These are phyloP conservation scores for Acronicta psi DNA, from an alignment of 2,888 invertebrate genomes.

Conservation along the genomic window DNA sequence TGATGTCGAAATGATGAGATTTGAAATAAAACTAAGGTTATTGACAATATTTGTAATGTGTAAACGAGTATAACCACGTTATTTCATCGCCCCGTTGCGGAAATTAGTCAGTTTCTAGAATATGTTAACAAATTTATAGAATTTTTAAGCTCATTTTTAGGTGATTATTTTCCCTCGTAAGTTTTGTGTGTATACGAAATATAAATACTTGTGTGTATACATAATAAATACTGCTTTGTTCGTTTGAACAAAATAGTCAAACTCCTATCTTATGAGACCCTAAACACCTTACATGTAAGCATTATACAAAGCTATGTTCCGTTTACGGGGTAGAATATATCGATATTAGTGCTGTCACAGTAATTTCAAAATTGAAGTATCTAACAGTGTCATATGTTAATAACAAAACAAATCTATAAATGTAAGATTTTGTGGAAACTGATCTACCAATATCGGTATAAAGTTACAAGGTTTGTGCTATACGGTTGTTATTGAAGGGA, in stretches of 20 bases:
- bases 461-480: constrained; percentile 33
- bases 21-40: constrained; percentile 40
- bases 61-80: constrained; percentile 10
- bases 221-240: too few species aligned
- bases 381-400: too few species aligned
- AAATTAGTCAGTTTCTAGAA: constrained; percentile 20
- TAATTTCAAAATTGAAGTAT: too few species aligned
- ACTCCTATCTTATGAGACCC: too few species aligned
- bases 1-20: constrained; percentile 42
- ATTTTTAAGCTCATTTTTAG: neutral
- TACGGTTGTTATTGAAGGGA: constrained; percentile 40
- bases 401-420: neutral
- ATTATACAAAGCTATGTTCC: too few species aligned
- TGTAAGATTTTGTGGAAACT: constrained; percentile 25
- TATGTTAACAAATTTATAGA: constrained; percentile 5
- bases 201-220: too few species aligned
- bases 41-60: neutral
- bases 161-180: neutral
- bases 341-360: too few species aligned
- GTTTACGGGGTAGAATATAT: too few species aligned
- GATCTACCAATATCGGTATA: constrained; percentile 10
- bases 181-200: too few species aligned
- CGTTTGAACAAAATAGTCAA: too few species aligned
- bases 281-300: too few species aligned
- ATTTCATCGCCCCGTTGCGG: constrained; percentile 25